phyloP scores from a whole-genome alignment of 1,140 invertebrate genomes.

The Diachasmimorpha longicaudata region DNA sequence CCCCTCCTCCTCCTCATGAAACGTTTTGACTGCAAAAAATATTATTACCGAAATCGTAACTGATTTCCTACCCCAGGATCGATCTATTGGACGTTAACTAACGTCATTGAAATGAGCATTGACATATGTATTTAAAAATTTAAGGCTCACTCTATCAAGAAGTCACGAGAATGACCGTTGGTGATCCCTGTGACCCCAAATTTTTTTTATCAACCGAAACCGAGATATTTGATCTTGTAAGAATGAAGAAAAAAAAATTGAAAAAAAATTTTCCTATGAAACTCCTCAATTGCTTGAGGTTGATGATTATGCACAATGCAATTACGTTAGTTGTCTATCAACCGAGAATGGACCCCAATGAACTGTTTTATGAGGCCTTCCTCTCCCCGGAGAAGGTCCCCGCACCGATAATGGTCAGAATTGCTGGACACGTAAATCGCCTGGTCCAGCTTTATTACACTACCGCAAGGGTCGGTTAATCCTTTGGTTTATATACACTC shows the following conservation, averaged over 20 bases:
- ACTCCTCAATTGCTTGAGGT: neutral
- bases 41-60: neutral
- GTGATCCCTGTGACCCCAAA: neutral
- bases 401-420: neutral
- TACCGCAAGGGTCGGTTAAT: slow-evolving; percentile 29
- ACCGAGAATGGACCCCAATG: slow-evolving; percentile 31
- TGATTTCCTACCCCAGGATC: neutral
- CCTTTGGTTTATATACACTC: slow-evolving; percentile 30
- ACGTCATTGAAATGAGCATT: neutral
- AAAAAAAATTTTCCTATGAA: neutral
- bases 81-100: neutral
- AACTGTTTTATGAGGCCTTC: slow-evolving; percentile 30
- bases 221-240: neutral
- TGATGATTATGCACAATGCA: slow-evolving; percentile 23
- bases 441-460: neutral
- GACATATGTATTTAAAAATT: neutral
- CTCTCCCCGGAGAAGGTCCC: neutral
- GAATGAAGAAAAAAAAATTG: neutral
- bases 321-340: slow-evolving; percentile 30
- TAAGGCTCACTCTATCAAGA: neutral
- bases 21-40: neutral
- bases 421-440: neutral
- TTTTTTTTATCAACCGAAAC: neutral
- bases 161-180: neutral
- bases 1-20: neutral